Conservation (phyloP, 92 coral and sea anemone species). For the Phymanthus crucifer region DNA sequence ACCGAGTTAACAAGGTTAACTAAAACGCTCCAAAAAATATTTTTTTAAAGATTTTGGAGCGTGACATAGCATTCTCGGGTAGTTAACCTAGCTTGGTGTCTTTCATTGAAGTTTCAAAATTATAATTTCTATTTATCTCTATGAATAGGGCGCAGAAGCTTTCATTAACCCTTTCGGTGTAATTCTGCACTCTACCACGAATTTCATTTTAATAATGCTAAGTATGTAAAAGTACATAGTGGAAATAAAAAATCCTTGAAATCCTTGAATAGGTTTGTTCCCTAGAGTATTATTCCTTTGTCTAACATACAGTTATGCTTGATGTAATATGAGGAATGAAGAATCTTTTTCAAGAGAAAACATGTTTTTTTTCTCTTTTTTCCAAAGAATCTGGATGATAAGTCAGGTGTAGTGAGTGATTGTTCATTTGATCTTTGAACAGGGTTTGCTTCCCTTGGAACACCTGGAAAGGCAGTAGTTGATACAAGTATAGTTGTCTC, state of each 20-base stretch:
- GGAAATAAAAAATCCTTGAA: too few relatives aligned
- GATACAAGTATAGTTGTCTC: slow-evolving; percentile 89
- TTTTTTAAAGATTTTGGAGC: background rate
- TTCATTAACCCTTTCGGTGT: too few relatives aligned
- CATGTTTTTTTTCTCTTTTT: too few relatives aligned
- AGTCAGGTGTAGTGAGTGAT: background rate
- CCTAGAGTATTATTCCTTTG: too few relatives aligned
- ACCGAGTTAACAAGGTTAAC: slow-evolving; percentile 1
- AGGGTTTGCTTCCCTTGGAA: slow-evolving; percentile 84
- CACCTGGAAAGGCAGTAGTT: slow-evolving; percentile 79
- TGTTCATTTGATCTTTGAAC: slow-evolving; percentile 4
- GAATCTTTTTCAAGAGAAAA: too few relatives aligned
- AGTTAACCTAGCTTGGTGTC: slow-evolving; percentile 9
- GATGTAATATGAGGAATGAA: too few relatives aligned
- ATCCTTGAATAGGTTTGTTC: too few relatives aligned
- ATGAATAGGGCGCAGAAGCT: too few relatives aligned
- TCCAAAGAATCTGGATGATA: background rate
- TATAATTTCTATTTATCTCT: background rate
- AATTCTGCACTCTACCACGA: too few relatives aligned
- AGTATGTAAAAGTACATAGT: too few relatives aligned
- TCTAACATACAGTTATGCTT: too few relatives aligned
- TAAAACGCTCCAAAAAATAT: background rate
- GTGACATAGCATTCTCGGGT: background rate
- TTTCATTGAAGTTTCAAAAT: slow-evolving; percentile 1
- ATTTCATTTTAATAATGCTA: too few relatives aligned